Evolutionary conservation across 2,113 vertebrate genomes (phyloP).

Genomic region (Eira barbara): DNA sequence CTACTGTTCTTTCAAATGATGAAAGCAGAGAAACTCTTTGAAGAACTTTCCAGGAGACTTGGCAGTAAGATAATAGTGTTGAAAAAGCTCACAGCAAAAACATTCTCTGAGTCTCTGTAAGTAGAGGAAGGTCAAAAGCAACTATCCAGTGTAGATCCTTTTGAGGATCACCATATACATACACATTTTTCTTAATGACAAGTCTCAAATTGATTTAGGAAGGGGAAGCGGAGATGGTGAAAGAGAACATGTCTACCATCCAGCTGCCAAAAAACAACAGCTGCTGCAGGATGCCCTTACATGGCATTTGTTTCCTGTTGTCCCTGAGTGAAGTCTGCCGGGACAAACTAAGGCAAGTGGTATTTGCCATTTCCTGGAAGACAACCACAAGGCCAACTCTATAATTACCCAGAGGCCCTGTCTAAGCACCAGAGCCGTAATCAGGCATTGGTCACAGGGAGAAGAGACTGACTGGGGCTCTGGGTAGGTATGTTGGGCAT

Average conservation of each 20-base stretch:
- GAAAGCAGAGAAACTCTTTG: conserved; percentile 50
- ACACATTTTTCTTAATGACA: not conserved
- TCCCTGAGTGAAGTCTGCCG: conserved; percentile 33
- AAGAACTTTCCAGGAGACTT: conserved; percentile 38
- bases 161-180: not conserved
- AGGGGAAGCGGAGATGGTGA: not conserved
- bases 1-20: conserved; percentile 20
- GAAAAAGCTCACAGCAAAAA: not conserved
- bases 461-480: not conserved
- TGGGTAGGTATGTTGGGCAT: not conserved
- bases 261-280: not conserved
- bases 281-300: conserved; percentile 58
- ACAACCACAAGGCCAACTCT: conserved; percentile 62
- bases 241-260: not conserved
- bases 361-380: conserved; percentile 73
- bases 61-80: not conserved
- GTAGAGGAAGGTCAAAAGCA: not conserved
- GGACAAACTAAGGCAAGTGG: conserved; percentile 52
- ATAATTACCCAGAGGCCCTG: conserved; percentile 60
- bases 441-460: conserved; percentile 20
- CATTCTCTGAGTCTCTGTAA: not conserved
- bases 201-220: not conserved
- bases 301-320: conserved; percentile 66
- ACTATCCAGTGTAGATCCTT: not conserved
- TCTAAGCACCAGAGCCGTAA: conserved; percentile 4